phyloP scores from a whole-genome alignment of 2,113 vertebrate species.

The Chiloscyllium plagiosum region DNA sequence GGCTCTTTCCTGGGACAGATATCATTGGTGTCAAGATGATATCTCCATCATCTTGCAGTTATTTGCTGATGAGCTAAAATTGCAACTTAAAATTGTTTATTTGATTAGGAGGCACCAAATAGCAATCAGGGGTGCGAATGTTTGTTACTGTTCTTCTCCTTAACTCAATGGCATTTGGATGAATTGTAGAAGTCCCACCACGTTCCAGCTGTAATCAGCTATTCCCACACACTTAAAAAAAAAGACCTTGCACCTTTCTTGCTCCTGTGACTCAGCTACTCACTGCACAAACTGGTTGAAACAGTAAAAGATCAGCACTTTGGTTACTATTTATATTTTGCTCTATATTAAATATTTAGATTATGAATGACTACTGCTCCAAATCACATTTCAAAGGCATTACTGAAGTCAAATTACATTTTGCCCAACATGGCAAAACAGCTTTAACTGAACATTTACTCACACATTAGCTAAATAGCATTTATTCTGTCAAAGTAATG shows the following conservation, averaged over 20 bases:
- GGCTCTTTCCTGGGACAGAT: not conserved
- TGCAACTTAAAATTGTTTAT: not conserved
- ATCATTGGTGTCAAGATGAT: not conserved
- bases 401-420: not conserved
- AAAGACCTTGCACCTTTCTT: not conserved
- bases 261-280: not conserved
- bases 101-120: not conserved
- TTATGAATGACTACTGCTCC: not conserved
- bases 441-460: not conserved
- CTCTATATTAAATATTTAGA: not conserved
- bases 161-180: not conserved
- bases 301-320: not conserved
- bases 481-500: not conserved
- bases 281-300: not conserved
- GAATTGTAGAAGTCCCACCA: not conserved
- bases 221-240: not conserved
- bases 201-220: not conserved
- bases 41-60: not conserved
- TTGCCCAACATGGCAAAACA: not conserved
- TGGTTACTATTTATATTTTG: not conserved
- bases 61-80: not conserved
- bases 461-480: not conserved
- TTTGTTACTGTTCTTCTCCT: not conserved
- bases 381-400: not conserved
- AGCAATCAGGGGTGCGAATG: not conserved